phyloP scores from a whole-genome alignment of 2,797 vertebrate genomes.

The Okamejei kenojei region DNA sequence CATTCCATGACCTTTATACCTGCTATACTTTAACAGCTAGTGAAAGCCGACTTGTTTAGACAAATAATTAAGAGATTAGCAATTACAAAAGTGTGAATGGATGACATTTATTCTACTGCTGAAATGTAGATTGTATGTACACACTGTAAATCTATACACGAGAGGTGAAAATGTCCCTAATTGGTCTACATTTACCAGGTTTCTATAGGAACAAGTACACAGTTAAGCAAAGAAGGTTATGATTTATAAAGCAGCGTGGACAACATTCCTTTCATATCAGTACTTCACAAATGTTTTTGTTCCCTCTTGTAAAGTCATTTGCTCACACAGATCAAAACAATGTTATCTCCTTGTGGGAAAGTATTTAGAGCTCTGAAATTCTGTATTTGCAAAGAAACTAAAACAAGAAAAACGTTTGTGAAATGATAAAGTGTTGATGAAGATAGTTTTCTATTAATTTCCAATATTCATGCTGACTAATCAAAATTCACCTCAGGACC shows the following conservation, averaged over 20 bases:
- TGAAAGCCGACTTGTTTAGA: constrained; percentile 23
- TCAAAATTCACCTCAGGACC: constrained; percentile 1
- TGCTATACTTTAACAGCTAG: background rate
- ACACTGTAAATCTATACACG: constrained; percentile 29
- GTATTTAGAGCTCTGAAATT: background rate
- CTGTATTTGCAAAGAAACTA: background rate
- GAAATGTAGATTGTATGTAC: constrained; percentile 26
- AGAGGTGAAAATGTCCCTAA: constrained; percentile 18
- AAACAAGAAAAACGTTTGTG: background rate
- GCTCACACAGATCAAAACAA: constrained; percentile 13
- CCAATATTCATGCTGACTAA: background rate
- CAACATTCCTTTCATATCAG: constrained; percentile 29
- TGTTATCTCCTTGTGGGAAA: background rate
- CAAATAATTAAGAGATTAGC: constrained; percentile 38
- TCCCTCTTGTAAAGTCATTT: constrained; percentile 2
- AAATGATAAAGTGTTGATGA: background rate
- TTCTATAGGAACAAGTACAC: constrained; percentile 35
- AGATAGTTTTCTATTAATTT: constrained; percentile 1
- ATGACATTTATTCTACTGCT: constrained; percentile 21
- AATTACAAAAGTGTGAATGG: constrained; percentile 36
- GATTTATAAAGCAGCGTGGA: constrained; percentile 27
- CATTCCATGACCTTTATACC: constrained; percentile 14
- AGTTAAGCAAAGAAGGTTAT: constrained; percentile 18
- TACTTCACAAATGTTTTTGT: background rate
- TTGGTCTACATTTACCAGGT: constrained; percentile 21